Evolutionary conservation across 2,797 vertebrate species (phyloP).

Genomic region (Eptatretus atami): DNA sequence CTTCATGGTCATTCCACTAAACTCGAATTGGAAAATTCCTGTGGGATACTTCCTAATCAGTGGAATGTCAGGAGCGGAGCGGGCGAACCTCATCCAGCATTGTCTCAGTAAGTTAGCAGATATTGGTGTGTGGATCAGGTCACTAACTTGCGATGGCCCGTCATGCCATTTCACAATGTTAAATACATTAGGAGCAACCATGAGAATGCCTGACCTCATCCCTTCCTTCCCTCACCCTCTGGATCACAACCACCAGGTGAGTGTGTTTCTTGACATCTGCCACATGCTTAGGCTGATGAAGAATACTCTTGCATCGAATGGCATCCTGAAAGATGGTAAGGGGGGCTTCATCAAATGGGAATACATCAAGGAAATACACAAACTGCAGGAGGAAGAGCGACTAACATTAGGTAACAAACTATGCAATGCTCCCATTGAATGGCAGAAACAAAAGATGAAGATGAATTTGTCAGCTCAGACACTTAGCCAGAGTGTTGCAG

Average conservation of each 20-base stretch:
- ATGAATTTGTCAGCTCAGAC: background rate
- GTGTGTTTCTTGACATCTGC: slow-evolving; percentile 8
- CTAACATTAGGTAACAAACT: slow-evolving; percentile 9
- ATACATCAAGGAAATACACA: slow-evolving; percentile 9
- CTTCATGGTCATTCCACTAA: slow-evolving; percentile 4
- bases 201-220: background rate
- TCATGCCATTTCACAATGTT: background rate
- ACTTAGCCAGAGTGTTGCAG: too few relatives aligned
- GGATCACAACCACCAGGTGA: background rate
- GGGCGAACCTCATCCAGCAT: slow-evolving; percentile 8
- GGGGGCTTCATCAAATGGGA: slow-evolving; percentile 5
- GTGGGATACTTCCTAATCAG: slow-evolving; percentile 9
- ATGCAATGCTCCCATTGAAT: slow-evolving; percentile 7
- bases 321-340: background rate
- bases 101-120: slow-evolving; percentile 6
- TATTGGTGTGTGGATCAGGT: slow-evolving; percentile 5
- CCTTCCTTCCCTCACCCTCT: slow-evolving; percentile 4
- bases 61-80: slow-evolving; percentile 6
- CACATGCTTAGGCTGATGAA: slow-evolving; percentile 9
- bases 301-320: slow-evolving; percentile 7
- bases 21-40: slow-evolving; percentile 7
- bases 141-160: slow-evolving; percentile 8
- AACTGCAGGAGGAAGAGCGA: slow-evolving; percentile 8
- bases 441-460: slow-evolving; percentile 9
- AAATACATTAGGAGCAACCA: background rate